A percentile compares a stretch with the other conserved stretches of the same genome.
phyloP scores from a whole-genome alignment of 2,888 invertebrate species.

The Nomada goodeniana region DNA sequence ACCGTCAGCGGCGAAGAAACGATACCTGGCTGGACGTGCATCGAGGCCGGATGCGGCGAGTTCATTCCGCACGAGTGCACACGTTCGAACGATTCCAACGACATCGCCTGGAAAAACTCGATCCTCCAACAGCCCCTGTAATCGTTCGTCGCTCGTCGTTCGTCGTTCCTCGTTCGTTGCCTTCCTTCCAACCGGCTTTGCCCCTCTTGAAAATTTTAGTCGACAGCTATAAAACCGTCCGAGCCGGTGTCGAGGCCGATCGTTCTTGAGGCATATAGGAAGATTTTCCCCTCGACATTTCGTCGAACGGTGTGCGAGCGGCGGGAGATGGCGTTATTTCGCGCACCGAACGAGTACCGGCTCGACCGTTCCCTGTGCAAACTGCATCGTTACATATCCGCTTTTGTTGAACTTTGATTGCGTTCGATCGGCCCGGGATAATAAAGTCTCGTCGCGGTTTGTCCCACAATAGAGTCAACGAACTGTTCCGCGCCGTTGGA shows the following conservation, averaged over 20 bases:
- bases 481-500: conserved; percentile 39
- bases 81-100: conserved; percentile 11
- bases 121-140: not conserved
- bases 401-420: conserved; percentile 31
- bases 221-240: not conserved
- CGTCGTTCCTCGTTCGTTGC: not conserved
- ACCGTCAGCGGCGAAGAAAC: conserved; percentile 68
- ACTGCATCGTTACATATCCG: conserved; percentile 16
- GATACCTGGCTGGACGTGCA: conserved; percentile 48
- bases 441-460: conserved; percentile 51
- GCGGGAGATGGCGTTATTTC: conserved; percentile 16
- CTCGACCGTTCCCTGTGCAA: conserved; percentile 5
- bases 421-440: conserved; percentile 59
- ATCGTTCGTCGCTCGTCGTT: conserved; percentile 1
- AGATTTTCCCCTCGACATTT: conserved; percentile 19
- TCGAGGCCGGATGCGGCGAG: conserved; percentile 34
- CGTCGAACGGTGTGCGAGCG: conserved; percentile 4
- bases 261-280: too few species aligned
- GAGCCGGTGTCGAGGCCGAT: not conserved
- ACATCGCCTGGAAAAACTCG: conserved; percentile 29
- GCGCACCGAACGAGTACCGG: conserved; percentile 3
- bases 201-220: conserved; percentile 9
- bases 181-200: not conserved
- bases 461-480: conserved; percentile 24
- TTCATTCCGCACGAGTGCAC: conserved; percentile 64